phyloP scores from a whole-genome alignment of 2,888 invertebrate species.

The Synergus umbraculus region DNA sequence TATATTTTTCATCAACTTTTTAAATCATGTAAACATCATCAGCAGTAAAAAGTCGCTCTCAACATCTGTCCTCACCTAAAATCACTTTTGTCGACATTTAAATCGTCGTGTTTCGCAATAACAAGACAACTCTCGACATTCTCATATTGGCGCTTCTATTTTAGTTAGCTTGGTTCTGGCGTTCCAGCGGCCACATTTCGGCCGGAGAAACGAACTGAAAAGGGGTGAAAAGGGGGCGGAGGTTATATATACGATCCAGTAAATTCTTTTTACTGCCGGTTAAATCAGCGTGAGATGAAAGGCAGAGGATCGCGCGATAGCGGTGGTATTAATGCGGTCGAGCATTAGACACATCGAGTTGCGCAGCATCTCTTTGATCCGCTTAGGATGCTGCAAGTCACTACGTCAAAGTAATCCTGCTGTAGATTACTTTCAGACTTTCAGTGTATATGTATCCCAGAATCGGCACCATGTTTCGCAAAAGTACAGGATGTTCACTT shows the following conservation, averaged over 20 bases:
- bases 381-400: constrained; percentile 55
- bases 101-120: constrained; percentile 32
- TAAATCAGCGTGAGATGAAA: constrained; percentile 73
- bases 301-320: constrained; percentile 44
- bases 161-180: constrained; percentile 14
- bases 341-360: constrained; percentile 31
- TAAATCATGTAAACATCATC: neutral
- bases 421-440: constrained; percentile 67
- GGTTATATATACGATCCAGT: constrained; percentile 62
- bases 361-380: constrained; percentile 65
- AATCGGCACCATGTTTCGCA: constrained; percentile 29
- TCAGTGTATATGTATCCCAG: constrained; percentile 38
- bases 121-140: constrained; percentile 14
- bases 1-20: neutral
- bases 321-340: constrained; percentile 33
- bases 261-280: constrained; percentile 70
- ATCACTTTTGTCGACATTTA: constrained; percentile 33
- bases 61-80: constrained; percentile 21
- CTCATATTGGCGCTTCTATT: constrained; percentile 35
- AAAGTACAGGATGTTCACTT: constrained; percentile 34
- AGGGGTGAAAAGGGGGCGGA: constrained; percentile 14
- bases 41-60: neutral
- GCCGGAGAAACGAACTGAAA: constrained; percentile 14
- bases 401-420: constrained; percentile 67
- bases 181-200: neutral